phyloP scores from a whole-genome alignment of 2,113 vertebrate species.

The Camarhynchus parvulus region DNA sequence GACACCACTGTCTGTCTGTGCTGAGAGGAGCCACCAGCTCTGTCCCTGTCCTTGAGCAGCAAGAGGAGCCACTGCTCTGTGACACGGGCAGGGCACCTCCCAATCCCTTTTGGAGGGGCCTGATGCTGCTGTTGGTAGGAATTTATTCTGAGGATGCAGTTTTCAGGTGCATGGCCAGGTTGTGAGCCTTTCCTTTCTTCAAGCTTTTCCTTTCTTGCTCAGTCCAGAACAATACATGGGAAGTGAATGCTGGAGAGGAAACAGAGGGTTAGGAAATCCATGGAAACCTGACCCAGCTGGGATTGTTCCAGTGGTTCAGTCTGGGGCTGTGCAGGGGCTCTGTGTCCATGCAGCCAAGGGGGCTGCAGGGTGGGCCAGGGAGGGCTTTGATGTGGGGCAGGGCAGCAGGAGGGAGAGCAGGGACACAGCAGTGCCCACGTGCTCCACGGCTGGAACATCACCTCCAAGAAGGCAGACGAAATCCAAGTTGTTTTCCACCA shows the following conservation, averaged over 20 bases:
- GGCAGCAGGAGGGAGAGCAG: neutral
- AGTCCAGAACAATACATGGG: constrained; percentile 40
- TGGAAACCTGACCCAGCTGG: neutral
- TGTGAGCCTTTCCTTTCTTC: neutral
- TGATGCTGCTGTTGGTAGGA: neutral
- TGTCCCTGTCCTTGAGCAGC: accelerated
- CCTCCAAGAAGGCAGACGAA: neutral
- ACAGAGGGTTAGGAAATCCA: neutral
- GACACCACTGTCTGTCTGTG: neutral
- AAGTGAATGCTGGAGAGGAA: constrained; percentile 8
- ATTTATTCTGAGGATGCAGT: neutral
- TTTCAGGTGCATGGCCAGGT: neutral
- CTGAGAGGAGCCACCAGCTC: neutral
- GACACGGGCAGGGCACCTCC: neutral
- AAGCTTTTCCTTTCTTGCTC: constrained; percentile 9
- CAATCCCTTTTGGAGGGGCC: accelerated
- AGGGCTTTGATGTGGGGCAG: neutral
- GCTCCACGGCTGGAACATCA: neutral
- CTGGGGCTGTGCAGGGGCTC: neutral
- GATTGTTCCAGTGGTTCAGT: neutral
- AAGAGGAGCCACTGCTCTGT: neutral
- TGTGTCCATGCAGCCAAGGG: neutral
- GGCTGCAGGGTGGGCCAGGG: neutral
- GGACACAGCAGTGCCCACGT: neutral
- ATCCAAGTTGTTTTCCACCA: neutral